Evolutionary conservation across 1,140 invertebrate species (phyloP).

Genomic region (Caerostris darwini): DNA sequence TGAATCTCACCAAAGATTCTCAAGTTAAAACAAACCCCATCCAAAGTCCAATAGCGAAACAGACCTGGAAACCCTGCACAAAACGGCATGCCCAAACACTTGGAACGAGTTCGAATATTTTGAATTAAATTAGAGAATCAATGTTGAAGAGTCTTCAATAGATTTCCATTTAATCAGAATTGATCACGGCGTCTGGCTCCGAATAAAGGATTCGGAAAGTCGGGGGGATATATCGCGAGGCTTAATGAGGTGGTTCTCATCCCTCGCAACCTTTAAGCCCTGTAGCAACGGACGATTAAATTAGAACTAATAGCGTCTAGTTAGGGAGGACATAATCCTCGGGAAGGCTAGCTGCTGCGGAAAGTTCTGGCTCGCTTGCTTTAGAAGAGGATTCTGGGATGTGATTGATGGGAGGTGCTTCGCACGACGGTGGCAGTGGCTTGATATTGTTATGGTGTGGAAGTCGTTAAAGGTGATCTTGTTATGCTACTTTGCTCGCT

Average conservation of each 20-base stretch:
- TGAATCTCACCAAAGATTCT: not conserved
- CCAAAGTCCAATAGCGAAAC: not conserved
- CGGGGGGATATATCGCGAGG: not conserved
- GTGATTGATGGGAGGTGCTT: not conserved
- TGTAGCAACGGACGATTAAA: constrained; percentile 6
- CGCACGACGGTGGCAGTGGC: not conserved
- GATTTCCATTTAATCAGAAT: constrained; percentile 31
- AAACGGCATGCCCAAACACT: not conserved
- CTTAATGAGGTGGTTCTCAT: constrained; percentile 38
- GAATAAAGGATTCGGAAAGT: constrained; percentile 4
- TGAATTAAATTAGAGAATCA: constrained; percentile 17
- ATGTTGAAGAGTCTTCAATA: constrained; percentile 26
- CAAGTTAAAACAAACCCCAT: not conserved
- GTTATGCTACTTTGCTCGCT: no score
- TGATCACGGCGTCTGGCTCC: not conserved
- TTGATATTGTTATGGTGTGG: not conserved
- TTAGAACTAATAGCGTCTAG: constrained; percentile 11
- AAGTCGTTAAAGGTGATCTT: no score
- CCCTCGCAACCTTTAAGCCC: not conserved
- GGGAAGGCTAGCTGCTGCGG: constrained; percentile 8
- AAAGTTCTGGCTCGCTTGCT: constrained; percentile 18
- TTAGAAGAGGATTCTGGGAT: not conserved
- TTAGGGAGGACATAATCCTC: not conserved
- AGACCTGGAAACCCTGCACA: not conserved
- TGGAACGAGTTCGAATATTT: not conserved